Evolutionary conservation across 2,797 vertebrate species (phyloP).

Genomic region (Chrosomus eos): DNA sequence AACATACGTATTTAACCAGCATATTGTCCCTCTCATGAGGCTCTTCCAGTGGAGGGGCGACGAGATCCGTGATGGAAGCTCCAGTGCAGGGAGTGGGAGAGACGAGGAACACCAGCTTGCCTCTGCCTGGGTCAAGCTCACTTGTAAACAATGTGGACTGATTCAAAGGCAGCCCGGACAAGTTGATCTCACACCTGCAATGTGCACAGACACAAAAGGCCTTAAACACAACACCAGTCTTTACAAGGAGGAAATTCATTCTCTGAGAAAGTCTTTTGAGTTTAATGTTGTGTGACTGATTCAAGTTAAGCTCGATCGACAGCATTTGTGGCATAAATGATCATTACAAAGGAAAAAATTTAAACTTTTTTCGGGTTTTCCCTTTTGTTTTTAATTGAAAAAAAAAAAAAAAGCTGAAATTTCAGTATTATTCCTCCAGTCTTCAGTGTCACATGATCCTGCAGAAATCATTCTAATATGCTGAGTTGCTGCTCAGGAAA

Average conservation of each 20-base stretch:
- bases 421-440: neutral
- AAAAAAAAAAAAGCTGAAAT: neutral
- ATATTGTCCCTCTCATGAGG: conserved; percentile 77
- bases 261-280: neutral
- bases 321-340: neutral
- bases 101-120: conserved; percentile 83
- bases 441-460: too few relatives aligned
- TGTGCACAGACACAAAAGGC: neutral
- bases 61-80: conserved; percentile 88
- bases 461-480: neutral
- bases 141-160: conserved; percentile 77
- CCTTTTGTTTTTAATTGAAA: too few relatives aligned
- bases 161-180: conserved; percentile 76
- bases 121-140: conserved; percentile 71
- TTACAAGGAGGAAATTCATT: neutral
- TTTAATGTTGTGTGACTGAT: neutral
- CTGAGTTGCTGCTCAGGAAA: neutral
- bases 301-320: neutral
- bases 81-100: conserved; percentile 78
- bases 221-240: neutral
- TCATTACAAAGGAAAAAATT: neutral
- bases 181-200: conserved; percentile 86
- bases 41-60: conserved; percentile 85
- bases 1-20: conserved; percentile 85
- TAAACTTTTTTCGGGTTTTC: too few relatives aligned